These are phyloP conservation scores for Bombus sylvicola DNA, from an alignment of 1,140 invertebrate genomes.

Conservation along the genomic window DNA sequence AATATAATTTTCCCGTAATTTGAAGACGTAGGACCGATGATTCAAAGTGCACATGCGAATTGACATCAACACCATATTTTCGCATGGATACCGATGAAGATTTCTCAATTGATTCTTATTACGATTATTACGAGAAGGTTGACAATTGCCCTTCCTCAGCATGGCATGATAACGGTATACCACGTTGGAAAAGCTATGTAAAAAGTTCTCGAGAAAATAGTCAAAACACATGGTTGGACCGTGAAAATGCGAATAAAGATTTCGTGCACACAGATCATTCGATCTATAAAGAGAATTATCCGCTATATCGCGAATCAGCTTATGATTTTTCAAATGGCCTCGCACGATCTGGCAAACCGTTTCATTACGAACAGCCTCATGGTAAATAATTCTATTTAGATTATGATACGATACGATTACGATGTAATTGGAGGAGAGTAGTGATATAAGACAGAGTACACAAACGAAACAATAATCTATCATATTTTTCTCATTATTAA, in stretches of 20 bases:
- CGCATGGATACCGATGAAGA: slow-evolving; percentile 86
- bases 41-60: slow-evolving; percentile 87
- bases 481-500: background rate
- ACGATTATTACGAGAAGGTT: slow-evolving; percentile 90
- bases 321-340: background rate
- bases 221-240: background rate
- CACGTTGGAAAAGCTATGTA: background rate
- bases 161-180: background rate
- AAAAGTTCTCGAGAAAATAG: background rate
- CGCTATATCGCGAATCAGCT: background rate
- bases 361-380: background rate
- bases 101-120: slow-evolving; percentile 87
- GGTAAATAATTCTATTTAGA: slow-evolving; percentile 10
- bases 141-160: slow-evolving; percentile 74
- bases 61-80: slow-evolving; percentile 87
- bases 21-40: slow-evolving; percentile 82
- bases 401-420: background rate
- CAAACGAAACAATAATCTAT: background rate
- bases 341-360: background rate
- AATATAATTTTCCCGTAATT: background rate
- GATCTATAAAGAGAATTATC: background rate
- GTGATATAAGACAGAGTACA: no score
- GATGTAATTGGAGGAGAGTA: no score
- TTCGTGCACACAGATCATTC: background rate
- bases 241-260: background rate